Percentiles rank a stretch among this genome's conserved stretches.
phyloP scores from a whole-genome alignment of 2,797 vertebrate species.

The Crax fasciolata region DNA sequence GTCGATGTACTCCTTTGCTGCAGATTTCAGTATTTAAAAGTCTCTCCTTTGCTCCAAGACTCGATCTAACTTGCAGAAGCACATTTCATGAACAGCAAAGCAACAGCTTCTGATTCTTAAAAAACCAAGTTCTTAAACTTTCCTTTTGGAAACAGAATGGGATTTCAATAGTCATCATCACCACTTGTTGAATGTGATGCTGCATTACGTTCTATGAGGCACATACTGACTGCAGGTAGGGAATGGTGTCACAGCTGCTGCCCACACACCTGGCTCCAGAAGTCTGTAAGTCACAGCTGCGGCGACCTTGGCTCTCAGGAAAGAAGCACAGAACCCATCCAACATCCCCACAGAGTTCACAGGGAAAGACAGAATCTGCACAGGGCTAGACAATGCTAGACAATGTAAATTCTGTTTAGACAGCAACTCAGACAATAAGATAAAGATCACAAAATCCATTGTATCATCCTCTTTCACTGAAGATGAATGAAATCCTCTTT shows the following conservation, averaged over 20 bases:
- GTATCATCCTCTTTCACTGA: background rate
- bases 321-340: background rate
- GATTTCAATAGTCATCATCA: background rate
- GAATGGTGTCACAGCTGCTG: fast-evolving
- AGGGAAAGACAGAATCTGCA: fast-evolving
- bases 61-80: background rate
- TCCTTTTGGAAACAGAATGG: background rate
- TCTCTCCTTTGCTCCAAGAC: background rate
- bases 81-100: background rate
- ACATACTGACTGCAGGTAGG: fast-evolving
- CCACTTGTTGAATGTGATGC: fast-evolving
- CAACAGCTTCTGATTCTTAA: fast-evolving
- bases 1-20: fast-evolving
- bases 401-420: background rate
- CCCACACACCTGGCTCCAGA: fast-evolving
- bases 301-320: fast-evolving
- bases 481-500: constrained; percentile 7
- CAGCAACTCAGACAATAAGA: background rate
- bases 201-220: fast-evolving
- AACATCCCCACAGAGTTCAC: fast-evolving
- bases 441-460: background rate
- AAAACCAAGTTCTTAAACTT: background rate
- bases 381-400: background rate
- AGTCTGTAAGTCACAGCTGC: fast-evolving
- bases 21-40: background rate